These are phyloP conservation scores for Atherinomorus stipes DNA, from an alignment of 2,113 vertebrate genomes.

Conservation along the genomic window DNA sequence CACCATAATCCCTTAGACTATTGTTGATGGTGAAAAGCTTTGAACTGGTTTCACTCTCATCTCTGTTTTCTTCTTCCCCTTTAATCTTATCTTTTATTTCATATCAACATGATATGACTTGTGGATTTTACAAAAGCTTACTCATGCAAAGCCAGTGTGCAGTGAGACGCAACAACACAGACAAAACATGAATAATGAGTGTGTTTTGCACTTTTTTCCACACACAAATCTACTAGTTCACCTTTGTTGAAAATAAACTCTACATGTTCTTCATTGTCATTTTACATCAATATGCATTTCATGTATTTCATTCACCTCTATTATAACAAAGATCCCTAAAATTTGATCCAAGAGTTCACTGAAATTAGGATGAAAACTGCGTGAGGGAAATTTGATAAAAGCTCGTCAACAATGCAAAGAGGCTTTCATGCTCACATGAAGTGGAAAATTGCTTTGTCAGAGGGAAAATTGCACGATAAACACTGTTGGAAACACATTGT, in stretches of 20 bases:
- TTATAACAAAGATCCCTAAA: constrained; percentile 1
- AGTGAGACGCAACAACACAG: not conserved
- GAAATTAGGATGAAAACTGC: not conserved
- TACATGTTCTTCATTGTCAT: not conserved
- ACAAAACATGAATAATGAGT: constrained; percentile 9
- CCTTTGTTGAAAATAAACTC: not conserved
- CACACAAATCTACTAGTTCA: not conserved
- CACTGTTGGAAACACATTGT: constrained; percentile 5
- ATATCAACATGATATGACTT: constrained; percentile 49
- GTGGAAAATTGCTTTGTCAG: constrained; percentile 36
- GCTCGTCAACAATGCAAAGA: constrained; percentile 7
- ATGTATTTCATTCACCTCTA: not conserved
- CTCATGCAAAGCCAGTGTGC: not conserved
- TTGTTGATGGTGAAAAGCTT: constrained; percentile 42
- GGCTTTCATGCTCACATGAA: constrained; percentile 20
- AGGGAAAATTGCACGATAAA: constrained; percentile 7
- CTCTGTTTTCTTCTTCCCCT: constrained; percentile 27
- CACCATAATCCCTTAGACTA: constrained; percentile 46
- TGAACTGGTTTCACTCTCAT: constrained; percentile 29
- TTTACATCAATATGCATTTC: not conserved
- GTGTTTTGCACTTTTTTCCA: not conserved
- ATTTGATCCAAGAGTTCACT: constrained; percentile 5
- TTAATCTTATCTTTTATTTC: constrained; percentile 49
- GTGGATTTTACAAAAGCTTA: constrained; percentile 7
- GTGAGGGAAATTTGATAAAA: constrained; percentile 22